Conservation (phyloP, 1,140 invertebrate genomes). For the Cryptotermes secundus region DNA sequence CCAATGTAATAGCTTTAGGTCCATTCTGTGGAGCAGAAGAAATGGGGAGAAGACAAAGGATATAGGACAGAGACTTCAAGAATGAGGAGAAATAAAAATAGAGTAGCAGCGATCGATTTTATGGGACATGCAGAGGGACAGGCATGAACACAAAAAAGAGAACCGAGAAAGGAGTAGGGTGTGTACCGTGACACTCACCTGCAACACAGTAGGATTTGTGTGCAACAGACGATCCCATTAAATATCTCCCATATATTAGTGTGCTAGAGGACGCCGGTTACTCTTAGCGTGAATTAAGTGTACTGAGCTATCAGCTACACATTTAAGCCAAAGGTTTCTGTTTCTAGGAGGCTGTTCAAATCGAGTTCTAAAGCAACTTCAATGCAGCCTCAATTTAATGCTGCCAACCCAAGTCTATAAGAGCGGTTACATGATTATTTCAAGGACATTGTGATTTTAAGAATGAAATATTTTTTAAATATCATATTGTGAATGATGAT, state of each 20-base stretch:
- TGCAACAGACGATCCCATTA: background rate
- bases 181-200: too few relatives aligned
- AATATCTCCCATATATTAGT: background rate
- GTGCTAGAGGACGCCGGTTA: background rate
- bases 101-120: background rate
- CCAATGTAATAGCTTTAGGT: background rate
- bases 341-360: too few relatives aligned
- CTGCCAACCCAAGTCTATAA: too few relatives aligned
- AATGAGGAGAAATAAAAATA: slow-evolving; percentile 5
- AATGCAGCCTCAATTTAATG: too few relatives aligned
- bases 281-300: background rate
- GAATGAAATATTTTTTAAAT: too few relatives aligned
- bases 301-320: background rate
- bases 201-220: background rate
- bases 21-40: background rate
- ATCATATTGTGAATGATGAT: too few relatives aligned
- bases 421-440: too few relatives aligned
- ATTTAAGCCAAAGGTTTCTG: too few relatives aligned
- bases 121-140: background rate
- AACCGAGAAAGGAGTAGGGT: background rate
- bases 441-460: too few relatives aligned
- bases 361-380: too few relatives aligned
- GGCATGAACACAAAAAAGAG: background rate
- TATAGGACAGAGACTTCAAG: background rate
- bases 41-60: background rate